Conservation (phyloP, 2,888 invertebrate species). For the Steinernema hermaphroditum region DNA sequence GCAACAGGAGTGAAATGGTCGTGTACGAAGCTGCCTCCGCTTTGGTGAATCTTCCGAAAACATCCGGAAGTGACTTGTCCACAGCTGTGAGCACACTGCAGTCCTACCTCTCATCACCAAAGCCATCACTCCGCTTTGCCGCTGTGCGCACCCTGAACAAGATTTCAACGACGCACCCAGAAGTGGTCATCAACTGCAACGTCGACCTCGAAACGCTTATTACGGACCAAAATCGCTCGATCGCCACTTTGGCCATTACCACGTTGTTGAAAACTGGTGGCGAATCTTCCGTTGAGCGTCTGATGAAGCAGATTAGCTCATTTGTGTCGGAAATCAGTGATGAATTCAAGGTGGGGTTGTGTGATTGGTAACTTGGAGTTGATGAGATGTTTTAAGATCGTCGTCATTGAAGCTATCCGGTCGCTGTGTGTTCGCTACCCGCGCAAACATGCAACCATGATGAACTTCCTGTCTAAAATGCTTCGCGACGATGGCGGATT, state of each 20-base stretch:
- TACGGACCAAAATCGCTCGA: slow-evolving; percentile 93
- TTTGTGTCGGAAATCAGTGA: slow-evolving; percentile 99
- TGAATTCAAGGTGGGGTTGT: slow-evolving; percentile 79
- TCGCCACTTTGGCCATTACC: slow-evolving; percentile 96
- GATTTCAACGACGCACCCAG: slow-evolving; percentile 89
- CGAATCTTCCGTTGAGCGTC: slow-evolving; percentile 92
- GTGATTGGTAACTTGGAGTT: no score
- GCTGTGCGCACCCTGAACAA: slow-evolving; percentile 96
- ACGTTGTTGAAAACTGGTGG: slow-evolving; percentile 96
- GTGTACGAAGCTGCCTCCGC: slow-evolving; percentile 98
- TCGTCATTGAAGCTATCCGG: slow-evolving; percentile 83
- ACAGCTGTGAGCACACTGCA: slow-evolving; percentile 95
- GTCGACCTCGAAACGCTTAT: slow-evolving; percentile 96
- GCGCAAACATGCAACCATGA: slow-evolving; percentile 89
- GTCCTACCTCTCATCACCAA: slow-evolving; percentile 93
- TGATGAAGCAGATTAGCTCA: slow-evolving; percentile 99
- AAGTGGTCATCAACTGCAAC: slow-evolving; percentile 95
- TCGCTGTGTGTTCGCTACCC: slow-evolving; percentile 93
- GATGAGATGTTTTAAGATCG: slow-evolving; percentile 72
- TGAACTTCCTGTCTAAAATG: slow-evolving; percentile 96
- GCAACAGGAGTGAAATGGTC: slow-evolving; percentile 98
- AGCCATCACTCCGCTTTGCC: slow-evolving; percentile 90
- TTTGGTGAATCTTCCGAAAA: slow-evolving; percentile 81
- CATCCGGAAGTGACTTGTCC: slow-evolving; percentile 76
- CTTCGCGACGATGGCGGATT: slow-evolving; percentile 79